These are phyloP conservation scores for Eurystomus glaucurus DNA, from an alignment of 2,797 vertebrate species.

Conservation along the genomic window DNA sequence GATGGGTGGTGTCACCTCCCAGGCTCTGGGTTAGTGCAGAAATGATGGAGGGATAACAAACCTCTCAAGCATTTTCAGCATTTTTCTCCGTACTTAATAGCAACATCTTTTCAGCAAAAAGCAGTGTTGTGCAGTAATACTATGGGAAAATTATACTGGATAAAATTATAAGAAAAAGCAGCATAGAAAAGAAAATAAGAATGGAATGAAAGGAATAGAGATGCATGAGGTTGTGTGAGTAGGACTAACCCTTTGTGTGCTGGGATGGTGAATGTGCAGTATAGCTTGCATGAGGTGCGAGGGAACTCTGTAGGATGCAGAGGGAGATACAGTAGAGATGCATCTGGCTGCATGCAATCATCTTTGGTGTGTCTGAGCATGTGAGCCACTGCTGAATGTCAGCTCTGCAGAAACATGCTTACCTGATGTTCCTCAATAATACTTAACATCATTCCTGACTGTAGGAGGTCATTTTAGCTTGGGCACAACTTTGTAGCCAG, in stretches of 20 bases:
- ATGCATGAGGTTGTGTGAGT: background rate
- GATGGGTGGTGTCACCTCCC: background rate
- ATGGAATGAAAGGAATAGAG: background rate
- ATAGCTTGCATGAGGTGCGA: fast-evolving
- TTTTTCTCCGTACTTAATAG: background rate
- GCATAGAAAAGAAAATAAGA: background rate
- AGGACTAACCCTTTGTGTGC: background rate
- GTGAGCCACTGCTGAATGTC: background rate
- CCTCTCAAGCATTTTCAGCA: background rate
- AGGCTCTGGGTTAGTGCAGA: background rate
- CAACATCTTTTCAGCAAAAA: background rate
- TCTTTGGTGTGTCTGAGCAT: background rate
- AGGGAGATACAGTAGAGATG: background rate
- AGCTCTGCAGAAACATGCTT: background rate
- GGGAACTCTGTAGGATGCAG: background rate
- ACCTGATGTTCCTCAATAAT: background rate
- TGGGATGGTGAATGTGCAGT: background rate
- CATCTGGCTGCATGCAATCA: background rate
- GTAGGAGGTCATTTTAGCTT: background rate
- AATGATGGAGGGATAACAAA: background rate
- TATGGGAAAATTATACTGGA: background rate
- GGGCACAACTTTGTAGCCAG: background rate
- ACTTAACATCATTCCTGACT: background rate
- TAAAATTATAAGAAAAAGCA: background rate
- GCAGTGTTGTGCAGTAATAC: background rate